Evolutionary conservation across 2,797 vertebrate genomes (phyloP).

Genomic region (Propithecus deckenii): DNA sequence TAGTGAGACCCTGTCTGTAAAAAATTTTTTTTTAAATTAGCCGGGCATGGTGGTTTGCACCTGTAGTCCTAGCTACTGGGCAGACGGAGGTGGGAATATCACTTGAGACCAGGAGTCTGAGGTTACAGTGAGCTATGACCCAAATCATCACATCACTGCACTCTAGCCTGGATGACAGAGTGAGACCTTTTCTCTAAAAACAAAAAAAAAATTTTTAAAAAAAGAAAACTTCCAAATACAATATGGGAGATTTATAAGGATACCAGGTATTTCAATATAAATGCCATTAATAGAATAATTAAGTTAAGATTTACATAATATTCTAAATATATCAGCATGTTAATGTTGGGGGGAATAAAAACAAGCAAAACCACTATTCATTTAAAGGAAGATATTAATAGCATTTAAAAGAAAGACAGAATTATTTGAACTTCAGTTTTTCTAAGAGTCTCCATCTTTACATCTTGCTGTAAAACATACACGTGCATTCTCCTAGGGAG

Average conservation of each 20-base stretch:
- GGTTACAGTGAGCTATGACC: neutral
- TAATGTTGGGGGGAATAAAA: neutral
- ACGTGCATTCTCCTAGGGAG: fast-evolving
- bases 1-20: neutral
- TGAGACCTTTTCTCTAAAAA: neutral
- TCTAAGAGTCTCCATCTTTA: neutral
- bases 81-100: neutral
- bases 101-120: neutral
- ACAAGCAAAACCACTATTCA: neutral
- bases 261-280: too few relatives aligned
- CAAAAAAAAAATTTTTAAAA: neutral
- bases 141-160: neutral
- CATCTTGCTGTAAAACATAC: too few relatives aligned
- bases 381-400: neutral
- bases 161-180: neutral
- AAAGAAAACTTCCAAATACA: neutral
- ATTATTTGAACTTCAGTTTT: neutral
- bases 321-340: neutral
- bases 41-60: neutral
- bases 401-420: neutral
- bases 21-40: neutral
- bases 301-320: neutral
- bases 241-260: neutral
- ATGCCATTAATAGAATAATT: neutral
- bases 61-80: neutral